Base-by-base conservation (phyloP, 2,888 invertebrate species). In the Drosophila robusta region DNA sequence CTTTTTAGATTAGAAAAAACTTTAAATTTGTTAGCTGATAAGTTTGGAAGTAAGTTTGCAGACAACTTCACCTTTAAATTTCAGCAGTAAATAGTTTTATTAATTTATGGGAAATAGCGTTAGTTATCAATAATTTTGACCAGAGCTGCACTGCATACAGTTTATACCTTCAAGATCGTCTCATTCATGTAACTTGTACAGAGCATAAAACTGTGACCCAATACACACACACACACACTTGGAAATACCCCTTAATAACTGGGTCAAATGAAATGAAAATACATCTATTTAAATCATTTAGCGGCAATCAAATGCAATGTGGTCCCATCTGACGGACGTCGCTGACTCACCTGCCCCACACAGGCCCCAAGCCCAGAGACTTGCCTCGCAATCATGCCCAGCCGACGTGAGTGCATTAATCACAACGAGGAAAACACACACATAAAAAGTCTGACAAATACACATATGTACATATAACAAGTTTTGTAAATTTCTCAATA, bases 231-330 rank as follows among this genome's bases (percentile, higher is more conserved):
- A 55, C 38, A 42, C 14, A 16, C 34, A 11, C 24, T 46, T 36
- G 18, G 36, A 4, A 29, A 73, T 55, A 50, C 44, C 50, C 34
- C 34, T 62, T 73, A 57, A 76, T 81, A 85, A 81, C 67, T 82
- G 56, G 85, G 82, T 74, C 82, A 85, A 56, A 82, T 75, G 41
- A 69, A 70, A 72, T 67, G 46, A 64, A 70, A 66, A 68, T 74
- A 52, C 62, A 66, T 79, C 77, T 75, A 81, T 80, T 85, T 70
- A 75, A 78, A 82, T 79, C 80, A 79, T 77, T 82, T 85, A 82
- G 74, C 71, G 77, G 77, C 79, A 85, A 85, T 82, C 79, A 70
- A 79, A 82, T 69, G 71, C 63, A 74, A 45, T 65, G 67, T 29
- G 70, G 45, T 50, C 39, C 29, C 55, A 62, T 34, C 52, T 36